Evolutionary conservation across 2,888 invertebrate genomes (phyloP), one percentile per base, ranked within the genome.

Genomic region (Magallana nippona): DNA sequence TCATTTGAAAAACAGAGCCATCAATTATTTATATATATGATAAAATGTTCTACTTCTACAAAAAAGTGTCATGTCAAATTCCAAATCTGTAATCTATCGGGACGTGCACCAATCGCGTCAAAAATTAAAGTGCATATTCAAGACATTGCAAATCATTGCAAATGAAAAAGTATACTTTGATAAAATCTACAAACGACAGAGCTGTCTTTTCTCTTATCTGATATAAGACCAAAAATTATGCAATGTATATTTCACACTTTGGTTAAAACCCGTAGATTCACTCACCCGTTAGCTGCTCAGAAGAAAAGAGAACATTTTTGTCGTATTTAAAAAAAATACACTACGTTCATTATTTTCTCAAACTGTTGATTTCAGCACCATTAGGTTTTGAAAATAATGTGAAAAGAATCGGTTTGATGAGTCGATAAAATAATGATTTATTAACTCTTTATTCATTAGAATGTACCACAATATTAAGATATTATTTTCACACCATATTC

Each of bases 11-110:
- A 19, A 19, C 11, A 62, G 62, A 71, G 32, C 71, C 13, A 71
- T 71, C 71, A 71, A 71, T 71, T 32, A 71, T 71, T 71, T 27
- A 32, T 22, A 44, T 44, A 71, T 71, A 27, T 71, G 71, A 22
- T 27, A 71, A 71, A 71, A 71, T 71, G 71, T 71, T 27, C 27
- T 71, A 71, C 27, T 71, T 71, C 15, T 15, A 71, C n/a, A 22
- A 71, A 71, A 27, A 60, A 60, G 27, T 71, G 71, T 71, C 71
- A 71, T 27, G 71, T 71, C 71, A 71, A 71, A 60, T 60, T 32
- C 15, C 32, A 71, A 71, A 22, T 71, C 71, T 71, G 71, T 71
- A 71, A 71, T 27, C 32, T 11, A 71, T 71, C 71, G 15, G 32
- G 15, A 71, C 32, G 71, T 71, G 71, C 71, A 71, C 71, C 71